phyloP scores from a whole-genome alignment of 2,888 invertebrate genomes.

The Glyphotaelius pellucidus region DNA sequence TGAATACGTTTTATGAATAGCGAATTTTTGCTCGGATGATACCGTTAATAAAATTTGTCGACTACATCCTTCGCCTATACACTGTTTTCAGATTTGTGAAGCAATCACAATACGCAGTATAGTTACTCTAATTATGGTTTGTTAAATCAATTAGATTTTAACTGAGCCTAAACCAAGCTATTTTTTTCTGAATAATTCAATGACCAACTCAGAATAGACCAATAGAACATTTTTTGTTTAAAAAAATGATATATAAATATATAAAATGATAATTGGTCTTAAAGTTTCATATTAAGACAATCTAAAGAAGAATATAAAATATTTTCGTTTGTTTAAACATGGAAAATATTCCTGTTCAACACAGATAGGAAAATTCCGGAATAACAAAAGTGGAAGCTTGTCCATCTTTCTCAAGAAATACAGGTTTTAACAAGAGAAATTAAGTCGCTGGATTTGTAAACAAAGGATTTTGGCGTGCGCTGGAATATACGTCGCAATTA shows the following conservation, averaged over 20 bases:
- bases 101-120: not conserved
- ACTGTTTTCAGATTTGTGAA: not conserved
- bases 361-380: not conserved
- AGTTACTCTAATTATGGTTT: not conserved
- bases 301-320: not conserved
- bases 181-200: not conserved
- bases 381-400: not conserved
- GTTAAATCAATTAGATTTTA: not conserved
- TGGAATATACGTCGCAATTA: not conserved
- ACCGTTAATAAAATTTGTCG: not conserved
- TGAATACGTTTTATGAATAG: not conserved
- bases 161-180: too few species aligned
- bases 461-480: not conserved
- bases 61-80: not conserved
- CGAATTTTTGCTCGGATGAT: not conserved
- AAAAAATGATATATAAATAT: too few species aligned
- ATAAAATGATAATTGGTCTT: too few species aligned
- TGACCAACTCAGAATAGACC: not conserved
- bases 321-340: not conserved
- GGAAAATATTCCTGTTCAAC: not conserved
- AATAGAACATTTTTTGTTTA: too few species aligned
- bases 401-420: not conserved
- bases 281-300: not conserved
- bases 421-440: not conserved
- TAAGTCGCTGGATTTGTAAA: not conserved